phyloP scores from a whole-genome alignment of 2,113 vertebrate species.

The Phyllostomus hastatus region DNA sequence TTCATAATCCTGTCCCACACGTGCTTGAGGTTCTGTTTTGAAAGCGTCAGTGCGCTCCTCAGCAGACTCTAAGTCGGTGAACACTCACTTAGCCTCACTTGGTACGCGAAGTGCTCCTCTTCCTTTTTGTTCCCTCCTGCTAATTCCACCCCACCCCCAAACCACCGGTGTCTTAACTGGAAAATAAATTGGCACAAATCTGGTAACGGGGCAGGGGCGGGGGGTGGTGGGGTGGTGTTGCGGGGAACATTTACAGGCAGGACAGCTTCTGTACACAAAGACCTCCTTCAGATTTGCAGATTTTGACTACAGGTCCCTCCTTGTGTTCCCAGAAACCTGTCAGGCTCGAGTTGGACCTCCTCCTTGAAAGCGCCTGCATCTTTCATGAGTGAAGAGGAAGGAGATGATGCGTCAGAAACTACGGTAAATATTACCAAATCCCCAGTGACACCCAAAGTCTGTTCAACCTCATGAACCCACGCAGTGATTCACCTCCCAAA shows the following conservation, averaged over 20 bases:
- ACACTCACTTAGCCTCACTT: not conserved
- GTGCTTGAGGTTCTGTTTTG: rapidly evolving
- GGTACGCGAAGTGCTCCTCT: not conserved
- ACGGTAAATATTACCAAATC: not conserved
- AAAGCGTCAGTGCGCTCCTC: not conserved
- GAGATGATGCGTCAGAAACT: constrained; percentile 14
- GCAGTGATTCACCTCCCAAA: not conserved
- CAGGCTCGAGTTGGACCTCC: not conserved
- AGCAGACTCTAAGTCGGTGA: too few species aligned
- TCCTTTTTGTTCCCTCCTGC: not conserved
- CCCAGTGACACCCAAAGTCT: not conserved
- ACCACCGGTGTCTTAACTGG: constrained; percentile 34
- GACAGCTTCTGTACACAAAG: constrained; percentile 10
- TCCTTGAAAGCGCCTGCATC: not conserved
- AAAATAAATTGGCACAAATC: constrained; percentile 54
- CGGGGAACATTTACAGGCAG: constrained; percentile 19
- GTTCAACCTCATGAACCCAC: not conserved
- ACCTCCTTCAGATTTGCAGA: not conserved
- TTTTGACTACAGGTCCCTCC: constrained; percentile 32
- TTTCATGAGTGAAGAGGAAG: not conserved
- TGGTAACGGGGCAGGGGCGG: not conserved
- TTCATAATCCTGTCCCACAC: not conserved
- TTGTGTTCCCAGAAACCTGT: not conserved
- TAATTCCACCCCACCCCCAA: not conserved
- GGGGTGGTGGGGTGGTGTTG: not conserved